phyloP scores from a whole-genome alignment of 2,888 invertebrate species.

The Morpho helenor region DNA sequence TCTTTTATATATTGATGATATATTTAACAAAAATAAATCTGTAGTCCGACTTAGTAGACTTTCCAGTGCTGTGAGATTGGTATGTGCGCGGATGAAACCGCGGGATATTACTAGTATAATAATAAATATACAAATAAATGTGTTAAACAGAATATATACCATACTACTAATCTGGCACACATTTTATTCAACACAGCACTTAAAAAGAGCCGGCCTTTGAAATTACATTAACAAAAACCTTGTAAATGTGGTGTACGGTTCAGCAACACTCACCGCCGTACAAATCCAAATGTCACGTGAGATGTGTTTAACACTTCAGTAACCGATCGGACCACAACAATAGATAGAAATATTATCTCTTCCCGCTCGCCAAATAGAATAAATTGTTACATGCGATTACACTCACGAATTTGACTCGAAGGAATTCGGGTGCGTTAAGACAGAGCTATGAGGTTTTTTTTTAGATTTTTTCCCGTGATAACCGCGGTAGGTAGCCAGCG shows the following conservation, averaged over 20 bases:
- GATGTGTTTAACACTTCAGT: constrained; percentile 22
- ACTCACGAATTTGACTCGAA: constrained; percentile 71
- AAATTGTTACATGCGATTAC: constrained; percentile 73
- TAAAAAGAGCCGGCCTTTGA: no score
- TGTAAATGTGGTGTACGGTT: constrained; percentile 4
- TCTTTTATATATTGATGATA: no score
- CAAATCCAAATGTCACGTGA: constrained; percentile 18
- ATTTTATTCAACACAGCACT: no score
- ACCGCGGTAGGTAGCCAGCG: constrained; percentile 75
- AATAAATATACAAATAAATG: no score
- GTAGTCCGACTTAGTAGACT: no score
- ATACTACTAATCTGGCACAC: no score
- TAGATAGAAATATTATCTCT: constrained; percentile 24
- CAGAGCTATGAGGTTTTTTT: constrained; percentile 57
- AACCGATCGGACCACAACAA: constrained; percentile 27
- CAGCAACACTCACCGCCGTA: constrained; percentile 9
- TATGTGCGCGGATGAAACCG: no score
- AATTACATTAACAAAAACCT: not conserved
- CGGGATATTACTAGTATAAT: no score
- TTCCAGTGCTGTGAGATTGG: no score
- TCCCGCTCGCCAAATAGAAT: constrained; percentile 46
- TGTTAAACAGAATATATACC: no score
- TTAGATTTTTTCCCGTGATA: constrained; percentile 41
- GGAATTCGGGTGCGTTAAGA: constrained; percentile 70
- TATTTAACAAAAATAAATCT: no score